Percentiles rank a stretch among this genome's conserved stretches.
phyloP scores from a whole-genome alignment of 2,797 vertebrate genomes.

The Channallabes apus region DNA sequence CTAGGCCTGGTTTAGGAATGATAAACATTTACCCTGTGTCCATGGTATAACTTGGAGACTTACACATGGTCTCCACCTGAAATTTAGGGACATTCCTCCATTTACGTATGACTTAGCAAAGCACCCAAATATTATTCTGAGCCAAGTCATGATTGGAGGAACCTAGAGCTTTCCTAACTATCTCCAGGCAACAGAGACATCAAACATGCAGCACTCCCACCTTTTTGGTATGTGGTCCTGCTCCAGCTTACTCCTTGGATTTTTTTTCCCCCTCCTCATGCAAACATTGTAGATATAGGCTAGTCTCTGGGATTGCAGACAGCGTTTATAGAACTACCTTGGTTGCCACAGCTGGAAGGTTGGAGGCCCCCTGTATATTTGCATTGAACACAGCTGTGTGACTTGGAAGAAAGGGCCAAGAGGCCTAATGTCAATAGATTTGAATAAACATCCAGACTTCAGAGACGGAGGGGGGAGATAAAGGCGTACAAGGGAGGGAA shows the following conservation, averaged over 20 bases:
- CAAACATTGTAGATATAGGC: conserved; percentile 14
- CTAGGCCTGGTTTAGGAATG: conserved; percentile 24
- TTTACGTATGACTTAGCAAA: conserved; percentile 36
- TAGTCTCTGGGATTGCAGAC: neutral
- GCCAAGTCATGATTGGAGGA: conserved; percentile 7
- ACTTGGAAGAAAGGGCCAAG: conserved; percentile 54
- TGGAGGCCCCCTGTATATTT: conserved; percentile 65
- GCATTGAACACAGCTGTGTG: conserved; percentile 70
- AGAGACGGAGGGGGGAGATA: conserved; percentile 29
- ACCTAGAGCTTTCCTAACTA: neutral
- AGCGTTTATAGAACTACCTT: conserved; percentile 59
- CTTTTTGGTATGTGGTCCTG: conserved; percentile 12
- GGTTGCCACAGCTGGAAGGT: conserved; percentile 49
- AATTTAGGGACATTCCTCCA: conserved; percentile 16
- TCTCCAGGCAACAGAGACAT: conserved; percentile 23
- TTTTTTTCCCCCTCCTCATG: conserved; percentile 39
- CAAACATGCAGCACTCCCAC: neutral
- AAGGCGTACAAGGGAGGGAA: neutral
- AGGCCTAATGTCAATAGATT: conserved; percentile 51
- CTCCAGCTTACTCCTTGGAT: neutral
- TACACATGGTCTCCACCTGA: conserved; percentile 52
- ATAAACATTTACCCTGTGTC: conserved; percentile 43
- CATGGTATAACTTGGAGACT: neutral
- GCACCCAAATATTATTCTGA: conserved; percentile 24
- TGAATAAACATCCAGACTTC: conserved; percentile 47